These are phyloP conservation scores for Parnassius mnemosyne DNA, from an alignment of 2,888 invertebrate species.

Conservation along the genomic window DNA sequence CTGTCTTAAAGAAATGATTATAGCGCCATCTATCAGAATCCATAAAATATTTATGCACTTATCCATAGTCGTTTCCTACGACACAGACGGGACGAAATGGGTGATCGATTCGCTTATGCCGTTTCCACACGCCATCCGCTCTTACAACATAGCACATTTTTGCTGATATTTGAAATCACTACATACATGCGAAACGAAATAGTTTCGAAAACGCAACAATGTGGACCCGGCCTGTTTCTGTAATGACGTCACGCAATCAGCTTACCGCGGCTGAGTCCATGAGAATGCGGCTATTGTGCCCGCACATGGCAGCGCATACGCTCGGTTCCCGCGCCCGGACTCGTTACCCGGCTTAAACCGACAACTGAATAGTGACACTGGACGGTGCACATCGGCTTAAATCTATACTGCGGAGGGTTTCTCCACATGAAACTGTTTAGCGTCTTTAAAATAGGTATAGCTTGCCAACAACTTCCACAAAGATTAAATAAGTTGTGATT, in stretches of 20 bases:
- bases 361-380: slow-evolving; percentile 41
- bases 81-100: no score
- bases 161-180: no score
- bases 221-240: slow-evolving; percentile 42
- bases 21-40: no score
- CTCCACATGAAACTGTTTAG: slow-evolving; percentile 11
- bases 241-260: slow-evolving; percentile 79
- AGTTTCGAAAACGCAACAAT: slow-evolving; percentile 34
- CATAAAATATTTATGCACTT: no score
- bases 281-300: slow-evolving; percentile 78
- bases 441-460: slow-evolving; percentile 20
- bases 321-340: slow-evolving; percentile 45
- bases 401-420: slow-evolving; percentile 21
- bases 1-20: no score
- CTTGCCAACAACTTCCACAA: neutral
- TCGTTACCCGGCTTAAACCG: slow-evolving; percentile 45
- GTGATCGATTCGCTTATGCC: no score
- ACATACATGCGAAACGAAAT: slow-evolving; percentile 4
- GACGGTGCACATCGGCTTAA: slow-evolving; percentile 36
- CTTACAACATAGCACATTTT: no score
- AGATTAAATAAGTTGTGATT: no score
- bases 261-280: slow-evolving; percentile 77
- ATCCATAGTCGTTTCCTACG: no score
- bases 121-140: no score
- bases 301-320: slow-evolving; percentile 76